These are phyloP conservation scores for Cephus pygmeus DNA, from an alignment of 2,888 invertebrate genomes.

Conservation along the genomic window DNA sequence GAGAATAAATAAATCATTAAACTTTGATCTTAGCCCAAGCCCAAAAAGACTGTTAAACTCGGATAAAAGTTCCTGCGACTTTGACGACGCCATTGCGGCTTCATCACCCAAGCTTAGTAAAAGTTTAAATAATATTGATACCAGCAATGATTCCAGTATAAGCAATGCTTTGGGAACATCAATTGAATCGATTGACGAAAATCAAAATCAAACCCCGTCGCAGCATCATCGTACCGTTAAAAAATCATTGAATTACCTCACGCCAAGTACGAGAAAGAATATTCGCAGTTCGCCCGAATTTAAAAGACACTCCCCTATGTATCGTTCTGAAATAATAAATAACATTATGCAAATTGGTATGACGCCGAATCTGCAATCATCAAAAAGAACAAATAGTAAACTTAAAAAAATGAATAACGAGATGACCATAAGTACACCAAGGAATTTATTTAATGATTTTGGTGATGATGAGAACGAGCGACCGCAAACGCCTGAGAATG, in stretches of 20 bases:
- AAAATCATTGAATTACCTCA: conserved; percentile 43
- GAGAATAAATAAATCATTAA: conserved; percentile 53
- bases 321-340: conserved; percentile 41
- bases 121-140: conserved; percentile 40
- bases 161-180: conserved; percentile 41
- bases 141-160: conserved; percentile 40
- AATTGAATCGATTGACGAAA: conserved; percentile 54
- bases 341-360: conserved; percentile 34
- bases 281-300: conserved; percentile 25
- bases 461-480: conserved; percentile 42
- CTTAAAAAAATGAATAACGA: conserved; percentile 25
- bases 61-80: conserved; percentile 24
- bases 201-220: conserved; percentile 58
- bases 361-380: conserved; percentile 39
- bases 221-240: conserved; percentile 41
- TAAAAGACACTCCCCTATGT: conserved; percentile 28
- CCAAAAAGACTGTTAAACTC: conserved; percentile 37
- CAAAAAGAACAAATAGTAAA: conserved; percentile 27
- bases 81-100: neutral
- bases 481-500: conserved; percentile 52
- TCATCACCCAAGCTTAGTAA: conserved; percentile 37
- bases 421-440: conserved; percentile 47
- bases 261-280: conserved; percentile 30
- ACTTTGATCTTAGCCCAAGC: conserved; percentile 52
- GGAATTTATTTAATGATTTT: conserved; percentile 53